Evolutionary conservation across 2,888 invertebrate genomes (phyloP).

Genomic region (Spodoptera exigua): DNA sequence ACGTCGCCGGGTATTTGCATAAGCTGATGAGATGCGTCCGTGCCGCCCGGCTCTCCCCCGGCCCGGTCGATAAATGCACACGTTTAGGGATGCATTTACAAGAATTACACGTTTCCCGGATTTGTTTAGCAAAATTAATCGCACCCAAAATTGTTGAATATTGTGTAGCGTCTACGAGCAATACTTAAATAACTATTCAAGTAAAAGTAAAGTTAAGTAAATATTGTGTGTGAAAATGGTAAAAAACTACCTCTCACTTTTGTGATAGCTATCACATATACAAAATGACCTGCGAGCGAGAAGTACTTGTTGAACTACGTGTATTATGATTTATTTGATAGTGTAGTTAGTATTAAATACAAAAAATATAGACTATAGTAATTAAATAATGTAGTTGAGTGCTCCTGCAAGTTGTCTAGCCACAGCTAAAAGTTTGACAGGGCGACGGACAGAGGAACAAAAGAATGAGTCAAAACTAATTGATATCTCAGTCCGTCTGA

Average conservation of each 20-base stretch:
- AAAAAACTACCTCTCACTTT: too few species aligned
- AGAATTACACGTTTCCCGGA: conserved; percentile 27
- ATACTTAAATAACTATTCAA: background rate
- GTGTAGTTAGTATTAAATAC: too few species aligned
- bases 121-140: conserved; percentile 27
- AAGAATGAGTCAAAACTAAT: conserved; percentile 8
- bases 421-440: too few species aligned
- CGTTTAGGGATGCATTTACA: conserved; percentile 17
- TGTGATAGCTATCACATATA: too few species aligned
- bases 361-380: too few species aligned
- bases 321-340: too few species aligned
- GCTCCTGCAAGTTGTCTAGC: too few species aligned
- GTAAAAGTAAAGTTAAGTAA: too few species aligned
- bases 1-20: conserved; percentile 69
- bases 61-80: conserved; percentile 39
- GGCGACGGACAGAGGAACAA: background rate
- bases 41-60: conserved; percentile 20
- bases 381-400: too few species aligned
- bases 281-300: too few species aligned
- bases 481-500: conserved; percentile 11
- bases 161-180: background rate
- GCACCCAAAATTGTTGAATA: conserved; percentile 5
- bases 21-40: conserved; percentile 73
- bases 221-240: too few species aligned
- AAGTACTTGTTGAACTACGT: too few species aligned